A percentile compares a stretch with the other conserved stretches of the same genome.
Conservation (phyloP, 2,113 vertebrate species). For the Leucoraja erinaceus region DNA sequence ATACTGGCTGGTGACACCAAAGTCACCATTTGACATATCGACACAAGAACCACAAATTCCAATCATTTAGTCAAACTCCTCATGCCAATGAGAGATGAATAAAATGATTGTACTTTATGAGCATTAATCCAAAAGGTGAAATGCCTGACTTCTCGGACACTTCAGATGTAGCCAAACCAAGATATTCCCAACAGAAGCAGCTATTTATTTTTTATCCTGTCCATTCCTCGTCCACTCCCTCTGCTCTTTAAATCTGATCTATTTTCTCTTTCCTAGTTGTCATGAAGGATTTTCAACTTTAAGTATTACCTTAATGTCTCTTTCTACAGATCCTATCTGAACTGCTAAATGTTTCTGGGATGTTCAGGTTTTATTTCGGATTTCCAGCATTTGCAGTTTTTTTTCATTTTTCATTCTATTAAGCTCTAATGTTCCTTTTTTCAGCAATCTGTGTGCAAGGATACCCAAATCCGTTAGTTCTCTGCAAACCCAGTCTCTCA, state of each 20-base stretch:
- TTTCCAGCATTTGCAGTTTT: too few species aligned
- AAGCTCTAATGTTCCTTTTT: not conserved
- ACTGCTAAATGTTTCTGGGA: too few species aligned
- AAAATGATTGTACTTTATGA: not conserved
- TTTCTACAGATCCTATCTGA: too few species aligned
- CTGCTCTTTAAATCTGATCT: too few species aligned
- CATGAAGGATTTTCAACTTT: too few species aligned
- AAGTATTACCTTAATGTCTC: too few species aligned
- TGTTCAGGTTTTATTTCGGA: too few species aligned
- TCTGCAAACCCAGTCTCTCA: not conserved
- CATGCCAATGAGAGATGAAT: too few species aligned
- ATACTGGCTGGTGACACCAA: not conserved
- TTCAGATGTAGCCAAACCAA: not conserved
- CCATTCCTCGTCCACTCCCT: too few species aligned
- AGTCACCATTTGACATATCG: not conserved
- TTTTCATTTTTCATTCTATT: too few species aligned
- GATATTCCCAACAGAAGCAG: not conserved
- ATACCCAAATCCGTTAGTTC: not conserved
- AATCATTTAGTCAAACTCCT: not conserved
- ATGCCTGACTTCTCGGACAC: not conserved
- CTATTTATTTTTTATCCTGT: not conserved
- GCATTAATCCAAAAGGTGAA: not conserved
- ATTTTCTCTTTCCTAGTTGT: too few species aligned
- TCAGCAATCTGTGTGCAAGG: not conserved
- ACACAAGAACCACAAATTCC: not conserved